These are phyloP conservation scores for Coenobita brevimanus DNA, from an alignment of 1,140 invertebrate genomes.

Conservation along the genomic window DNA sequence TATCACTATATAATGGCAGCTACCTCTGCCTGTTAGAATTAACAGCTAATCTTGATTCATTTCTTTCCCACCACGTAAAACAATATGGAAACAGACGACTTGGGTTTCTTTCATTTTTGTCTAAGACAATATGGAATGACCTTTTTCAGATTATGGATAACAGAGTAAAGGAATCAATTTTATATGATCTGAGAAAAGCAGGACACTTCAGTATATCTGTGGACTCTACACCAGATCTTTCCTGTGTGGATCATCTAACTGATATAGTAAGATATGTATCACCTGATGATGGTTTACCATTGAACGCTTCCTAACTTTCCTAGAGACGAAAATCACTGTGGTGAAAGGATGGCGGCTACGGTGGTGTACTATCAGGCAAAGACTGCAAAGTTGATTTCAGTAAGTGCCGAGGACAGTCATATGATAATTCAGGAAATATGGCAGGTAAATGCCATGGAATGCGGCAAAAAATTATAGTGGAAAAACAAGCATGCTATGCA, in stretches of 20 bases:
- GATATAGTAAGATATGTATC: not conserved
- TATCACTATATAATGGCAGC: too few relatives aligned
- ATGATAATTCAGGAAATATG: slow-evolving; percentile 19
- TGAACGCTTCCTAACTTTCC: too few relatives aligned
- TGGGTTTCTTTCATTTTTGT: too few relatives aligned
- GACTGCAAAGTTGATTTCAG: not conserved
- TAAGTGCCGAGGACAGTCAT: slow-evolving; percentile 26
- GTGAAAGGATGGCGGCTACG: not conserved
- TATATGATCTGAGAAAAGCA: too few relatives aligned
- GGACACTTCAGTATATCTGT: slow-evolving; percentile 3
- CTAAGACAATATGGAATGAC: not conserved
- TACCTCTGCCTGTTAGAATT: too few relatives aligned
- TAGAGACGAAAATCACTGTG: not conserved
- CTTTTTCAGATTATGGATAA: not conserved
- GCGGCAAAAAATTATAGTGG: not conserved
- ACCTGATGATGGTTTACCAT: too few relatives aligned
- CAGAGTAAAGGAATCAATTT: too few relatives aligned
- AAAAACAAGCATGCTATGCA: too few relatives aligned
- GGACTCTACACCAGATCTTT: slow-evolving; percentile 12
- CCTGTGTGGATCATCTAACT: not conserved
- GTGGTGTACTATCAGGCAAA: not conserved
- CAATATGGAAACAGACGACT: too few relatives aligned
- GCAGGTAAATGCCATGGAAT: slow-evolving; percentile 7
- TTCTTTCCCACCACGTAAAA: too few relatives aligned
- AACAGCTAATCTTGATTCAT: not conserved